phyloP scores from a whole-genome alignment of 2,797 vertebrate species.

The Halcyon smyrnensis region DNA sequence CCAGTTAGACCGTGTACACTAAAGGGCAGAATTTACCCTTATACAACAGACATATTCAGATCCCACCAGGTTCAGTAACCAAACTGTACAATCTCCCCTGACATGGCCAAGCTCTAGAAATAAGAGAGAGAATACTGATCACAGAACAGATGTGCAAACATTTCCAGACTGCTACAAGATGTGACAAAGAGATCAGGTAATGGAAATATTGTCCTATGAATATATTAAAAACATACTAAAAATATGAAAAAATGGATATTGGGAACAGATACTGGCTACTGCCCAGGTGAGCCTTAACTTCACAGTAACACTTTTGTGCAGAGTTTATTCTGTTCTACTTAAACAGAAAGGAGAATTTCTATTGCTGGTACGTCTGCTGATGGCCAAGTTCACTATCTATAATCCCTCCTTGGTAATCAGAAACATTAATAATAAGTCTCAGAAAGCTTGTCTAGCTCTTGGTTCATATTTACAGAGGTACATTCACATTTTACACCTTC shows the following conservation, averaged over 20 bases:
- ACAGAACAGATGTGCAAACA: neutral
- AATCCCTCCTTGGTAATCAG: neutral
- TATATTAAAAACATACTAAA: neutral
- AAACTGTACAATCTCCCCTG: neutral
- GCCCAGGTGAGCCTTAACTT: neutral
- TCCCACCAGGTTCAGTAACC: neutral
- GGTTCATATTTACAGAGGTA: neutral
- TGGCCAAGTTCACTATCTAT: neutral
- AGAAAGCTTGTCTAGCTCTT: neutral
- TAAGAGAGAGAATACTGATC: neutral
- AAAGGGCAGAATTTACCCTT: neutral
- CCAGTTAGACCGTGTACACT: neutral
- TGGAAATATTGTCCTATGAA: neutral
- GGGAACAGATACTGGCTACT: neutral
- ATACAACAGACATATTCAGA: too few species aligned
- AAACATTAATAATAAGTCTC: neutral
- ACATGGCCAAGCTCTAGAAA: neutral
- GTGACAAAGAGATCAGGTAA: neutral
- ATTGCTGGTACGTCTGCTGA: neutral
- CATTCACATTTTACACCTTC: neutral
- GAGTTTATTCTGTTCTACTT: neutral
- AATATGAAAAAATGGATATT: neutral
- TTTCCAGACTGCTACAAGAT: neutral
- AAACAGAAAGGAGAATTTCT: neutral
- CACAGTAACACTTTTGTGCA: neutral